Evolutionary conservation across 2,113 vertebrate genomes (phyloP).

Genomic region (Actenoides hombroni): DNA sequence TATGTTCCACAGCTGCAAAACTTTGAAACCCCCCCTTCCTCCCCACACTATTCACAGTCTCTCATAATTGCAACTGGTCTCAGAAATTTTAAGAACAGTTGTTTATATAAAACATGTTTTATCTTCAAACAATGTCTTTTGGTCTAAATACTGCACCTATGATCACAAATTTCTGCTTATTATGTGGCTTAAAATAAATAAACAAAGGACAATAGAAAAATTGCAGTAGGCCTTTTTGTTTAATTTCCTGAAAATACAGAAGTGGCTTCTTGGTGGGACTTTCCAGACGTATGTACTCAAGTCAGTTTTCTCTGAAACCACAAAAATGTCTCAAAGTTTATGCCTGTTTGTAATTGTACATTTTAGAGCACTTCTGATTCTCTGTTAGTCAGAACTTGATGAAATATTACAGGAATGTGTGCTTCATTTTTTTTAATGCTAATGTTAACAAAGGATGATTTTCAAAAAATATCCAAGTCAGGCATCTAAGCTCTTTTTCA

Average conservation of each 20-base stretch:
- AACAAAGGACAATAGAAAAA: constrained; percentile 17
- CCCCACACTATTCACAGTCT: not conserved
- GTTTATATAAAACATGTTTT: not conserved
- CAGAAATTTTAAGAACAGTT: not conserved
- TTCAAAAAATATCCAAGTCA: not conserved
- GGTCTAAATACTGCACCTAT: not conserved
- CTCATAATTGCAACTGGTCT: not conserved
- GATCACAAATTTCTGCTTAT: constrained; percentile 9
- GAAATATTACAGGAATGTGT: constrained; percentile 31
- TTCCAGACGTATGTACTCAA: constrained; percentile 48
- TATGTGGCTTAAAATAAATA: constrained; percentile 35
- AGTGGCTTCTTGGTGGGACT: constrained; percentile 59
- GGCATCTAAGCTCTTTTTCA: not conserved
- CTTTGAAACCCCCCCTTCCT: not conserved
- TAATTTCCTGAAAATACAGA: constrained; percentile 64
- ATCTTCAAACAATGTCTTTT: not conserved
- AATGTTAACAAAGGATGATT: constrained; percentile 21
- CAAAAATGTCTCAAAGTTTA: constrained; percentile 61
- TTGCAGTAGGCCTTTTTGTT: not conserved
- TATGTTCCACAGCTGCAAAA: not conserved
- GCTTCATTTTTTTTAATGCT: not conserved
- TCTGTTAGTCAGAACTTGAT: constrained; percentile 47
- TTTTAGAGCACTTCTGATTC: constrained; percentile 46
- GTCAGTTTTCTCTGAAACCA: constrained; percentile 59
- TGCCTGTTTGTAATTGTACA: constrained; percentile 46